A percentile compares a stretch with the other conserved stretches of the same genome.
Conservation (phyloP, 2,888 invertebrate species). For the Tinea semifulvella region DNA sequence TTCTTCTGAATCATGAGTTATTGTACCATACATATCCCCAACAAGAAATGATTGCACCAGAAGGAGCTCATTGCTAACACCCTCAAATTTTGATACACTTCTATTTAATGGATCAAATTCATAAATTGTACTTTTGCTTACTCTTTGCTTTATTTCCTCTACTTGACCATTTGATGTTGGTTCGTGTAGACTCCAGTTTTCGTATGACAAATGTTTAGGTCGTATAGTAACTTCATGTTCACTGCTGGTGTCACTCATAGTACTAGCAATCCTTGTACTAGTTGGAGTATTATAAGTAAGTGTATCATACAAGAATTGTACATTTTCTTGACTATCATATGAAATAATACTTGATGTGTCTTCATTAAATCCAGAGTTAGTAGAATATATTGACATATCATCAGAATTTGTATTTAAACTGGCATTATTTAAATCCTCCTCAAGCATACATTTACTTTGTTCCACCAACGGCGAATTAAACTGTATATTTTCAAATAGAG, state of each 20-base stretch:
- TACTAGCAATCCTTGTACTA: constrained; percentile 37
- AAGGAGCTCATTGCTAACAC: constrained; percentile 69
- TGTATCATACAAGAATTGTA: constrained; percentile 21
- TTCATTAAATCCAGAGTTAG: constrained; percentile 43
- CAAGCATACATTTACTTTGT: constrained; percentile 40
- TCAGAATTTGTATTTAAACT: constrained; percentile 43
- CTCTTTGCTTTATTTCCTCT: constrained; percentile 24
- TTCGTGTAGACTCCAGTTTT: constrained; percentile 38
- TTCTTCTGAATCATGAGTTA: constrained; percentile 33
- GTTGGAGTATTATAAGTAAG: constrained; percentile 50
- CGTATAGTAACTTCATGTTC: constrained; percentile 29
- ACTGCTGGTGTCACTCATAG: constrained; percentile 34
- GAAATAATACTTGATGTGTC: constrained; percentile 46
- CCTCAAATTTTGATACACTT: constrained; percentile 35
- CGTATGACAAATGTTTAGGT: constrained; percentile 43
- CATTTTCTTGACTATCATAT: constrained; percentile 39
- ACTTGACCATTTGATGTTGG: constrained; percentile 13
- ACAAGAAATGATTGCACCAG: constrained; percentile 73
- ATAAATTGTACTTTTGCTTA: constrained; percentile 70
- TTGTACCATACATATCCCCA: constrained; percentile 71
- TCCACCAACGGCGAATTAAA: constrained; percentile 70
- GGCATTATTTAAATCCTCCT: constrained; percentile 31
- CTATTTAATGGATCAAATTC: constrained; percentile 75
- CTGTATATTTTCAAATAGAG: constrained; percentile 71
- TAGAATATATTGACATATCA: constrained; percentile 45